Evolutionary conservation across 2,888 invertebrate genomes (phyloP), one percentile per base, ranked within the genome.

Genomic region (Phyto melanocephala): DNA sequence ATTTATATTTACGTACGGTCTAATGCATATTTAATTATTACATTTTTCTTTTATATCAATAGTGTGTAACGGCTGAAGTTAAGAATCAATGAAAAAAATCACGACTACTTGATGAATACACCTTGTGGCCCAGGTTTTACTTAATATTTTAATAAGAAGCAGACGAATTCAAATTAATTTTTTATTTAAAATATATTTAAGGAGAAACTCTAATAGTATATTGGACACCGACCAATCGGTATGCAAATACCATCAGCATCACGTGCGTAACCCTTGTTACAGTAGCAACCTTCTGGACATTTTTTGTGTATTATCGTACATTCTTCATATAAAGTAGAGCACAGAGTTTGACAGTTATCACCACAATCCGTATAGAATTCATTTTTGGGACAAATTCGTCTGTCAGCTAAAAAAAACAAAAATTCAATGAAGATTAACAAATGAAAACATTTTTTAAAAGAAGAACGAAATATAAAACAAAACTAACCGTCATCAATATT

Each of bases 271-370:
- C 88, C 87, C 1, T 87, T 47, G n/a, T 84, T 84, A 76, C 91
- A 91, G 56, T 91, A 91, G 80, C 91, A 91, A 13, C 86, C 89
- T 79, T 89, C 88, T 2, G 88, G 88, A 13, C 90, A 91, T 17
- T 86, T 85, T 0, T 88, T 80, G 50, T 89, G 75, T 0, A 17
- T 47, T 0, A 90, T 86, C 0, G 85, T 54, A 11, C 90, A 90
- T 0, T 87, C 86, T 58, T 89, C 3, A 0, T 86, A 85, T 54
- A 90, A 83, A n/a, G 87, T 90, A 17, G 86, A 85, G 56, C 90
- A 90, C 58, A 85, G 85, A 7, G 87, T 88, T 81, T 90, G 89
- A 65, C 90, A 91, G 37, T 81, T 83, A 45, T 86, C 80, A 1
- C 90, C 90, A 35, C 90, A 90, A 0, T 78, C 0, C 5, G 77